Evolutionary conservation across 2,113 vertebrate genomes (phyloP).

Genomic region (Phaethornis superciliosus): DNA sequence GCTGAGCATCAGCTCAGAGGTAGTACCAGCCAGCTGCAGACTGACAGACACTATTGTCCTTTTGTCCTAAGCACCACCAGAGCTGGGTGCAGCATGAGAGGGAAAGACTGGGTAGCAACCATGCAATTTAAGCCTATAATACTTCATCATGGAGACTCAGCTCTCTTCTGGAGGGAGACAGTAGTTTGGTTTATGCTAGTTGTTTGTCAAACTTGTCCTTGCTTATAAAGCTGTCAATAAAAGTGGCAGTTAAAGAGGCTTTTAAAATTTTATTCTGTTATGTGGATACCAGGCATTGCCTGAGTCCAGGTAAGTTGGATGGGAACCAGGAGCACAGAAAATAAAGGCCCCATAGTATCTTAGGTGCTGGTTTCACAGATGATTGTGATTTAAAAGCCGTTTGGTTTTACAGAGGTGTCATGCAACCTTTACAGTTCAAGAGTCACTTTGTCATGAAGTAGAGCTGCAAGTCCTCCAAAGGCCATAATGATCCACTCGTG

Average conservation of each 20-base stretch:
- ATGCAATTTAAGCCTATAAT: neutral
- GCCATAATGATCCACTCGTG: neutral
- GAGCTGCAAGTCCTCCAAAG: neutral
- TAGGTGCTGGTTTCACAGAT: neutral
- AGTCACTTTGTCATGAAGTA: neutral
- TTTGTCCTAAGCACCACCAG: neutral
- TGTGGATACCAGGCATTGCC: neutral
- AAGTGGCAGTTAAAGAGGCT: neutral
- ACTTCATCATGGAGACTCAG: neutral
- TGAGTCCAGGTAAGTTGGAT: neutral
- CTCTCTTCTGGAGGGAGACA: neutral
- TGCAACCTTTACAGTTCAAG: neutral
- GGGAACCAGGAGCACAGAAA: neutral
- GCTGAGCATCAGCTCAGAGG: neutral
- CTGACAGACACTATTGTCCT: neutral
- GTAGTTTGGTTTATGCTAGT: neutral
- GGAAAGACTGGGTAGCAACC: neutral
- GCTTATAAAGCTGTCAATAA: constrained; percentile 14
- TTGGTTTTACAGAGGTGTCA: neutral
- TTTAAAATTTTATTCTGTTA: neutral
- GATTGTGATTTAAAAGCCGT: constrained; percentile 9
- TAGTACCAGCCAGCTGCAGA: neutral
- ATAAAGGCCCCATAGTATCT: neutral
- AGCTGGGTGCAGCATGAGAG: neutral
- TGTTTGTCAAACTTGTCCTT: neutral